Base-by-base conservation (phyloP, 2,113 vertebrate species). In the Perognathus longimembris region DNA sequence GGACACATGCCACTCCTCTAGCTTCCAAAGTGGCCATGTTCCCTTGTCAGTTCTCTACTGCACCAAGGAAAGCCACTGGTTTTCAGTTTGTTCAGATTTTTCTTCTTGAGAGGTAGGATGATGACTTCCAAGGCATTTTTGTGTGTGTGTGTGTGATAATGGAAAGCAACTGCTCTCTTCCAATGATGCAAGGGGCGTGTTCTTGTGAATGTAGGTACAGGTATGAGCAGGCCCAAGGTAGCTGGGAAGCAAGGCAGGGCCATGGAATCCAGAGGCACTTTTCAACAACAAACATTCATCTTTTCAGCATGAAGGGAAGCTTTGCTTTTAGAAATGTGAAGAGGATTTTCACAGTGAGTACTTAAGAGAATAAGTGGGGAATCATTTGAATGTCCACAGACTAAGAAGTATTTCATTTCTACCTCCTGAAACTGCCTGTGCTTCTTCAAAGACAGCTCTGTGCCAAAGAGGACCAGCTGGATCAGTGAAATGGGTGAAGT, bases 301-400 rank as follows among this genome's bases (percentile, higher is more conserved):
- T 71, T 81, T 67, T 86, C 36, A 42, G 76, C 28, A 14, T 73
- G 28, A 75, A 77, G 70, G 7, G n/a, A 61, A 71, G 9, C 86
- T 71, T 71, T 22, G 73, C n/a, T 66, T 95, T 71, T n/a, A 76
- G 17, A 86, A 30, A 81, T 74, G 50, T 82, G 30, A 82, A 76
- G 76, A 89, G 36, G n/a, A 73, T 54, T 14, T 18, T 54, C 57
- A 69, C n/a, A 64, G 32, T 40, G 22, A 89, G 24, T 15, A 54
- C 64, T 61, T 67, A 45, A 28, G 57, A 26, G 66, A 73, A 67
- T 61, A 64, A 73, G 71, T 26, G 12, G 59, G 24, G 64, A 85
- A 57, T 28, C 70, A 38, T 5, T 79, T 85, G 40, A 64, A 42
- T 57, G 42, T 80, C 24, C 14, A 70, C 36, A 40, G 2, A 69